Evolutionary conservation across 2,888 invertebrate species (phyloP), one percentile per base, ranked within the genome.

Genomic region (Rhamphomyia laevipes): DNA sequence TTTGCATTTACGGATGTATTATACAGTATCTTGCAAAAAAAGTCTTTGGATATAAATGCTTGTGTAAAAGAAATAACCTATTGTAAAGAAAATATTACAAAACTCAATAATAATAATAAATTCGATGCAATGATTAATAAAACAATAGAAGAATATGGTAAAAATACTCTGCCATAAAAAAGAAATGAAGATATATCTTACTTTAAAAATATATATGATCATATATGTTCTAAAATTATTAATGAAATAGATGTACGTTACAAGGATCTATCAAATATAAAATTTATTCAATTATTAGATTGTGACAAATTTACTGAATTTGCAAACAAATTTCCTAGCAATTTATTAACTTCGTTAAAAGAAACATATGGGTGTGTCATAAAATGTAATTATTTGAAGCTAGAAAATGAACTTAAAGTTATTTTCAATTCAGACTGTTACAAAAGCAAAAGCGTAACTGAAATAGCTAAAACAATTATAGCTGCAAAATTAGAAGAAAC

Each of bases 11-110:
- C 43, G n/a, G 43, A 46, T 47, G 40, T 44, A 13, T 42, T 50
- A 35, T 47, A 50, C 35, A 50, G 42, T 45, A 35, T 50, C 15
- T 41, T 50, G 12, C 50, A 50, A 47, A 43, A 47, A 21, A 50
- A 50, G 42, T 44, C 47, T 4, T 43, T 43, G 18, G 43, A 49
- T 40, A 49, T 49, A 46, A 46, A 46, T 15, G 42, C 45, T n/a
- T 45, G 42, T 45, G 30, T 49, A 42, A 49, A 49, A 45, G 45
- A 49, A 49, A 45, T 49, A 31, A 38, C 11, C 12, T 46, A 43
- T 18, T 49, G 41, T 40, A 45, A 41, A 6, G 45, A 49, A 49
- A 46, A 46, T 18, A 46, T 43, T 23, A 49, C 30, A 42, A 49
- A 49, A 45, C 35, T 47, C 23, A 45, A 42, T 45, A 21, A 27